These are phyloP conservation scores for Trissolcus basalis DNA, from an alignment of 1,140 invertebrate genomes.

Conservation along the genomic window DNA sequence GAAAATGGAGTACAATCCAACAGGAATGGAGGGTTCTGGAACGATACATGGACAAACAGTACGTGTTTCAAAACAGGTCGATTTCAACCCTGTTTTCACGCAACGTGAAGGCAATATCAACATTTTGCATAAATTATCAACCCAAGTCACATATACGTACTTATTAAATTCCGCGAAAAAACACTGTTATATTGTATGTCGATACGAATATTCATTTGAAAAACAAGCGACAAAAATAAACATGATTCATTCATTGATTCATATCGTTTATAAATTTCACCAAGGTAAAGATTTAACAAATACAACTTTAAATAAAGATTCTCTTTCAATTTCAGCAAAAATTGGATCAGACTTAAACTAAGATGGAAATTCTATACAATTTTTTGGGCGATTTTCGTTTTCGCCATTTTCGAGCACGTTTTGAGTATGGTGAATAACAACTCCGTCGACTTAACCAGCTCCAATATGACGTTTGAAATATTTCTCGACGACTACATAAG, in stretches of 20 bases:
- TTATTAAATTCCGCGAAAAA: constrained; percentile 3
- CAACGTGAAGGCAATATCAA: constrained; percentile 21
- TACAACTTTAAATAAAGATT: not conserved
- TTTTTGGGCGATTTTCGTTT: constrained; percentile 50
- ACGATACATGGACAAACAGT: constrained; percentile 69
- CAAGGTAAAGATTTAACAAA: not conserved
- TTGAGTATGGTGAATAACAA: constrained; percentile 65
- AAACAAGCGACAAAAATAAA: not conserved
- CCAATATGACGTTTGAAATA: constrained; percentile 60
- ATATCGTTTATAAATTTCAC: not conserved
- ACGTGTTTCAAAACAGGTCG: constrained; percentile 57
- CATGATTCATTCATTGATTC: not conserved
- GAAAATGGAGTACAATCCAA: constrained; percentile 70
- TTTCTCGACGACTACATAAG: constrained; percentile 63
- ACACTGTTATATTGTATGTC: not conserved
- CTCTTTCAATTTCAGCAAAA: constrained; percentile 51
- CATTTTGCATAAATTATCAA: constrained; percentile 32
- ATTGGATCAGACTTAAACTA: constrained; percentile 53
- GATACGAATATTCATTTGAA: not conserved
- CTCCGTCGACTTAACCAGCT: constrained; percentile 22
- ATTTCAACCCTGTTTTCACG: constrained; percentile 30
- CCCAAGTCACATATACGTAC: constrained; percentile 5
- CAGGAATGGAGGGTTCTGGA: constrained; percentile 73
- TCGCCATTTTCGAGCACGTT: constrained; percentile 68
- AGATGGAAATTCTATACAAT: constrained; percentile 68